Evolutionary conservation across 2,113 vertebrate species (phyloP).

Genomic region (Symphodus melops): DNA sequence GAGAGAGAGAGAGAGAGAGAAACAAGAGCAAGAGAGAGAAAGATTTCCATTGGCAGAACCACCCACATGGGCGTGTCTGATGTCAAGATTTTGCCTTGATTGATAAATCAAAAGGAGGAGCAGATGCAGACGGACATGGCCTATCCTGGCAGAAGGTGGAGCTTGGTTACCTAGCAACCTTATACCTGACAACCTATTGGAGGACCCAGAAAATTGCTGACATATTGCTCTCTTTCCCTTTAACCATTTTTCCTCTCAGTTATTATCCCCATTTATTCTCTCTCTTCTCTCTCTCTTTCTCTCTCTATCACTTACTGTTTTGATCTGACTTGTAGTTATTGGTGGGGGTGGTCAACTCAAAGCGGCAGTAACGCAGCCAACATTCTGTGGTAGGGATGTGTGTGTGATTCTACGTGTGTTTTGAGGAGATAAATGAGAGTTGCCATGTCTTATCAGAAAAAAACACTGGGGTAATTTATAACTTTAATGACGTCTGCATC

Average conservation of each 20-base stretch:
- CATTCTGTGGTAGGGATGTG: too few relatives aligned
- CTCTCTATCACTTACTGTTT: constrained; percentile 2
- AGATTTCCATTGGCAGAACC: constrained; percentile 60
- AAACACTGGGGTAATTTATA: too few relatives aligned
- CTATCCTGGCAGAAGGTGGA: constrained; percentile 83
- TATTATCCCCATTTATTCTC: constrained; percentile 4
- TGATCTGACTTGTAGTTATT: neutral
- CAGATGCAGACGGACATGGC: constrained; percentile 87
- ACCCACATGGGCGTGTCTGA: constrained; percentile 37
- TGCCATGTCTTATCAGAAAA: too few relatives aligned
- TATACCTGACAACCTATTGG: constrained; percentile 79
- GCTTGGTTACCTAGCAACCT: constrained; percentile 87
- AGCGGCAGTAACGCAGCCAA: neutral
- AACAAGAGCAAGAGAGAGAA: too few relatives aligned
- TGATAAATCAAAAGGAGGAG: constrained; percentile 88
- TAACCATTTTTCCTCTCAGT: constrained; percentile 3
- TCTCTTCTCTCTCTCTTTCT: neutral
- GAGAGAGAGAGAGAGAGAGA: constrained; percentile 26
- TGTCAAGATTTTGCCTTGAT: constrained; percentile 54
- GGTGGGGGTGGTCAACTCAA: neutral
- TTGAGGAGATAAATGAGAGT: too few relatives aligned
- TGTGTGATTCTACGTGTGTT: too few relatives aligned
- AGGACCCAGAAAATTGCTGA: constrained; percentile 71
- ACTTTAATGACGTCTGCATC: too few relatives aligned
- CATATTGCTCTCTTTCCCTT: constrained; percentile 54